Percentiles rank a stretch among this genome's conserved stretches.
Conservation (phyloP, 2,797 vertebrate genomes). For the Harpagifer antarcticus region DNA sequence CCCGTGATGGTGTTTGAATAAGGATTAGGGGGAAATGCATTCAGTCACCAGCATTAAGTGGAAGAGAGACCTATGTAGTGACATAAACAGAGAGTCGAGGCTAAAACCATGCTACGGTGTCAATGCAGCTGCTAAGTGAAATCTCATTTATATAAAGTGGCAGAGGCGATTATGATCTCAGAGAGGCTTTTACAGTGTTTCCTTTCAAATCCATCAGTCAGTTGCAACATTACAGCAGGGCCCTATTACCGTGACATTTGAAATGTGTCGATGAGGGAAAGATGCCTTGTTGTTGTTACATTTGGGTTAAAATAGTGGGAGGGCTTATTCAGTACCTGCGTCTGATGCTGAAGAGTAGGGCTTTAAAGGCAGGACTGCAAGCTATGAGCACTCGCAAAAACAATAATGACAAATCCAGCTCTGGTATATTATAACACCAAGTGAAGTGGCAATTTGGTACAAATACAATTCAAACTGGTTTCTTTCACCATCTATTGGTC, state of each 20-base stretch:
- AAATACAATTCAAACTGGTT: background rate
- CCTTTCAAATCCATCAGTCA: conserved; percentile 18
- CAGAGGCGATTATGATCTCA: conserved; percentile 24
- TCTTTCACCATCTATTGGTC: background rate
- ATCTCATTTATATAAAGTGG: conserved; percentile 17
- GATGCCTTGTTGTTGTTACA: conserved; percentile 19
- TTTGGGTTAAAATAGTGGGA: conserved; percentile 8
- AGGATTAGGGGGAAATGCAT: conserved; percentile 1
- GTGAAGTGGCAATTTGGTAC: background rate
- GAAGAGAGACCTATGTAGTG: conserved; percentile 7
- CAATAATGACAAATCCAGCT: background rate
- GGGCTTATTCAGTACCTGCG: conserved; percentile 3
- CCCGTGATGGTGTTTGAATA: background rate
- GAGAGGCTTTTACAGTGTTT: conserved; percentile 27
- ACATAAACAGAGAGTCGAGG: background rate
- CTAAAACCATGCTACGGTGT: background rate
- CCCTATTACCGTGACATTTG: conserved; percentile 29
- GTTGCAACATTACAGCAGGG: conserved; percentile 20
- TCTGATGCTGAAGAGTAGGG: conserved; percentile 22
- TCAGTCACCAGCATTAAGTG: background rate
- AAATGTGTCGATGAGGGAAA: conserved; percentile 30
- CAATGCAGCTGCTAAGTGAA: conserved; percentile 25
- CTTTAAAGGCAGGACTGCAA: conserved; percentile 7
- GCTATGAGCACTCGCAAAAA: background rate
- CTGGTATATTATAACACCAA: background rate